Conservation (phyloP, 1,140 invertebrate species). For the Drosophila funebris region DNA sequence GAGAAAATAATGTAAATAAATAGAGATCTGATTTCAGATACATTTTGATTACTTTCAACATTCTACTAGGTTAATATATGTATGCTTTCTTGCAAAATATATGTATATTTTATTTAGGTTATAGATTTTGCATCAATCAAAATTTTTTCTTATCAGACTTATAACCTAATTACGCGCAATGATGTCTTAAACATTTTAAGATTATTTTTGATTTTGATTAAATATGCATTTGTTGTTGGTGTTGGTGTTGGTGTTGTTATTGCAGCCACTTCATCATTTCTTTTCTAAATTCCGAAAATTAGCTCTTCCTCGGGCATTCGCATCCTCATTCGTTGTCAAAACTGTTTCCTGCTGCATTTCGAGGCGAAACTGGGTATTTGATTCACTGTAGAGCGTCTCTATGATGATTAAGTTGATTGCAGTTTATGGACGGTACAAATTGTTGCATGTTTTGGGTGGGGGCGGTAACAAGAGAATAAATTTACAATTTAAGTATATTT, state of each 20-base stretch:
- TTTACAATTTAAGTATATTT: constrained; percentile 72
- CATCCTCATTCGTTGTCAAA: constrained; percentile 48
- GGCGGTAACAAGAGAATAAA: constrained; percentile 73
- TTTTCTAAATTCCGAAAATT: constrained; percentile 43
- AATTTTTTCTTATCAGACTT: constrained; percentile 50
- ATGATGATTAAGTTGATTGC: constrained; percentile 17
- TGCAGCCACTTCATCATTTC: constrained; percentile 43
- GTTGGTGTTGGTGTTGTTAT: constrained; percentile 24
- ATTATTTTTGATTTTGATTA: constrained; percentile 66
- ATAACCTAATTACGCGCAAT: constrained; percentile 49
- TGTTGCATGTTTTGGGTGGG: constrained; percentile 63
- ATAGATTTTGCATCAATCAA: constrained; percentile 38
- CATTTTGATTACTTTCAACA: constrained; percentile 32
- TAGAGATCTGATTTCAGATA: background rate
- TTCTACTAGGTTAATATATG: constrained; percentile 12
- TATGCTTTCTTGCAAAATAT: constrained; percentile 26
- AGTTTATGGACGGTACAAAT: constrained; percentile 52
- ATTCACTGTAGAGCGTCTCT: constrained; percentile 76
- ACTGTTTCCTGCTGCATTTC: constrained; percentile 54
- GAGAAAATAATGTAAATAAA: background rate
- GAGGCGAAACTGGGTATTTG: constrained; percentile 52
- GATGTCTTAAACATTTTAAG: constrained; percentile 18
- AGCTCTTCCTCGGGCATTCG: constrained; percentile 16
- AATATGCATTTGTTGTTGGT: constrained; percentile 59
- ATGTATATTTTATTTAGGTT: constrained; percentile 24